Percentiles rank a stretch among this genome's conserved stretches.
Evolutionary conservation across 2,113 vertebrate genomes (phyloP).

Genomic region (Gadus chalcogrammus): DNA sequence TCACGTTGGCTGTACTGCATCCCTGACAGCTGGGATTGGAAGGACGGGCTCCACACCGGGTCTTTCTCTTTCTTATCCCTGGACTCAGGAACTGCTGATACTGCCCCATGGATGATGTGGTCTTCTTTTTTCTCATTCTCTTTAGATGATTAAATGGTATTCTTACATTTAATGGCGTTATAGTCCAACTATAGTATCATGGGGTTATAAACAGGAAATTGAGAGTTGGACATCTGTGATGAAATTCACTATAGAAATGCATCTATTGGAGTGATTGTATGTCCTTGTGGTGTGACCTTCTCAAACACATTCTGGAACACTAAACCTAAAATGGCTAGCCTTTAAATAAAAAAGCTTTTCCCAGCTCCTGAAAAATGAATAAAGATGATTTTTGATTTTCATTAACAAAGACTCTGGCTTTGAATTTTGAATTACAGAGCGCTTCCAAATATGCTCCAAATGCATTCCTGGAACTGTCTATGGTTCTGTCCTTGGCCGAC

Average conservation of each 20-base stretch:
- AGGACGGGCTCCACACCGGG: conserved; percentile 51
- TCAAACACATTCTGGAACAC: conserved; percentile 5
- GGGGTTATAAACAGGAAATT: conserved; percentile 16
- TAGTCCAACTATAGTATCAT: conserved; percentile 27
- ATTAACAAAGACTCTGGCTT: background rate
- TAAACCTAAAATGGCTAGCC: background rate
- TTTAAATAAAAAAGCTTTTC: background rate
- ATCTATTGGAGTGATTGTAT: conserved; percentile 32
- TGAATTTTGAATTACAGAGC: background rate
- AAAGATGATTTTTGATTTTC: background rate
- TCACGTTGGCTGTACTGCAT: conserved; percentile 51
- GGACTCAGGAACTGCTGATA: conserved; percentile 34
- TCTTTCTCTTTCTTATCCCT: conserved; percentile 21
- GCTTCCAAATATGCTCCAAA: background rate
- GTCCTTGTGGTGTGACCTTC: conserved; percentile 30
- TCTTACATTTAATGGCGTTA: conserved; percentile 26
- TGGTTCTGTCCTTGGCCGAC: background rate
- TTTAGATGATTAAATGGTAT: conserved; percentile 11
- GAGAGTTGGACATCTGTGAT: conserved; percentile 32
- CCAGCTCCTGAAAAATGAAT: background rate
- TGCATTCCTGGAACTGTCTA: background rate
- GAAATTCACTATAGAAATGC: conserved; percentile 33
- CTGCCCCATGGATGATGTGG: conserved; percentile 13
- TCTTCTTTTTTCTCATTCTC: background rate
- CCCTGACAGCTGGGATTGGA: conserved; percentile 16